Percentiles rank a stretch among this genome's conserved stretches.
phyloP scores from a whole-genome alignment of 2,113 vertebrate genomes.

The Plotosus lineatus region DNA sequence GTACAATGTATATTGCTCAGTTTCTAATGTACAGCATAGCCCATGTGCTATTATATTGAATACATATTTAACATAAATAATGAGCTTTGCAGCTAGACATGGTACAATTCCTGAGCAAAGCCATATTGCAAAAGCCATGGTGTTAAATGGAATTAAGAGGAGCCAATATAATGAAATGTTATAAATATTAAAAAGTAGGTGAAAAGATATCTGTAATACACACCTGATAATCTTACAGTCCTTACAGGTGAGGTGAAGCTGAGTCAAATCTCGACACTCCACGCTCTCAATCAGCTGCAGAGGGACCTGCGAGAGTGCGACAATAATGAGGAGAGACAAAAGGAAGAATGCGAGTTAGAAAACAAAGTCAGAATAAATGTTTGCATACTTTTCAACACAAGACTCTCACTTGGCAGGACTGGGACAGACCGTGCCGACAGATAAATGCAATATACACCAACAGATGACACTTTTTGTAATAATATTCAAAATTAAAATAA shows the following conservation, averaged over 20 bases:
- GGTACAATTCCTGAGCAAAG: background rate
- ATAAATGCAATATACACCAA: too few relatives aligned
- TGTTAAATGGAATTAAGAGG: background rate
- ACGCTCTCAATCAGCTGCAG: constrained; percentile 93
- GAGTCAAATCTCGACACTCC: constrained; percentile 94
- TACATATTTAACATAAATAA: background rate
- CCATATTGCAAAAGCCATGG: too few relatives aligned
- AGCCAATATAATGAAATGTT: background rate
- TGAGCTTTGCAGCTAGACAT: background rate
- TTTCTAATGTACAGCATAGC: background rate
- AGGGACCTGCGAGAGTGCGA: constrained; percentile 80
- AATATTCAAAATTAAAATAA: too few relatives aligned
- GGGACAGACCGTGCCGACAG: too few relatives aligned
- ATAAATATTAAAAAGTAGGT: background rate
- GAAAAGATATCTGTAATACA: background rate
- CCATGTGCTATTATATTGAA: background rate
- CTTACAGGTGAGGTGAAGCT: constrained; percentile 95
- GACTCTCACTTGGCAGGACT: too few relatives aligned
- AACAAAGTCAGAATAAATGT: background rate
- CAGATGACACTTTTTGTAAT: too few relatives aligned
- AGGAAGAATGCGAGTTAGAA: background rate
- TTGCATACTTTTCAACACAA: background rate
- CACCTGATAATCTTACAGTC: constrained; percentile 98
- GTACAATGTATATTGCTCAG: background rate
- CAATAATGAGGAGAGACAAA: background rate